Conservation (phyloP, 2,797 vertebrate genomes). For the Myripristis jacobus region DNA sequence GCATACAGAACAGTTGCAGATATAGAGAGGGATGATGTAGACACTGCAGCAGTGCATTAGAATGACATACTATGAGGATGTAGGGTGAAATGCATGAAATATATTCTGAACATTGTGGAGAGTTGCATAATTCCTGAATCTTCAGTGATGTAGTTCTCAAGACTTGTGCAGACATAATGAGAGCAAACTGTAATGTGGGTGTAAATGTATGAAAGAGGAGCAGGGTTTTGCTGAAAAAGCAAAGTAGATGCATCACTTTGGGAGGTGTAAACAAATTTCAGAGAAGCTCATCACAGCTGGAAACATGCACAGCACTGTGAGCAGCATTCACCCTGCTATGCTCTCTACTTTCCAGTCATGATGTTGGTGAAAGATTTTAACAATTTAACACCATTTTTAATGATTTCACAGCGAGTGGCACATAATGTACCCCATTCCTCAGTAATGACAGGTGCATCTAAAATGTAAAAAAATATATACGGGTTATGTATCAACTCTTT, state of each 20-base stretch:
- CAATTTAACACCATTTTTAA: slow-evolving; percentile 46
- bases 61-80: neutral
- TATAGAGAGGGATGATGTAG: too few species aligned
- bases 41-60: too few species aligned
- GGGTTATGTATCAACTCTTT: too few species aligned
- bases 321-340: slow-evolving; percentile 43
- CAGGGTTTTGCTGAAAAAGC: neutral
- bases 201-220: slow-evolving; percentile 33
- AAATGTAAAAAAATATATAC: neutral
- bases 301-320: slow-evolving; percentile 12
- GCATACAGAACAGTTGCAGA: too few species aligned
- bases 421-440: slow-evolving; percentile 19
- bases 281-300: slow-evolving; percentile 41
- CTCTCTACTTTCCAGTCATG: slow-evolving; percentile 11
- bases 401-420: slow-evolving; percentile 37
- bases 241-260: slow-evolving; percentile 16
- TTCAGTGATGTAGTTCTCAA: neutral
- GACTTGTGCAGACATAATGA: slow-evolving; percentile 12
- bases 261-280: slow-evolving; percentile 33
- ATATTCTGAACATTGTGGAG: neutral
- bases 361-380: slow-evolving; percentile 42
- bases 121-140: slow-evolving; percentile 8
- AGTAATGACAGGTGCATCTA: slow-evolving; percentile 4
- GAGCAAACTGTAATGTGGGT: slow-evolving; percentile 3
- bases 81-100: neutral